phyloP scores from a whole-genome alignment of 2,113 vertebrate species.

The Lamprologus tigripictilis region DNA sequence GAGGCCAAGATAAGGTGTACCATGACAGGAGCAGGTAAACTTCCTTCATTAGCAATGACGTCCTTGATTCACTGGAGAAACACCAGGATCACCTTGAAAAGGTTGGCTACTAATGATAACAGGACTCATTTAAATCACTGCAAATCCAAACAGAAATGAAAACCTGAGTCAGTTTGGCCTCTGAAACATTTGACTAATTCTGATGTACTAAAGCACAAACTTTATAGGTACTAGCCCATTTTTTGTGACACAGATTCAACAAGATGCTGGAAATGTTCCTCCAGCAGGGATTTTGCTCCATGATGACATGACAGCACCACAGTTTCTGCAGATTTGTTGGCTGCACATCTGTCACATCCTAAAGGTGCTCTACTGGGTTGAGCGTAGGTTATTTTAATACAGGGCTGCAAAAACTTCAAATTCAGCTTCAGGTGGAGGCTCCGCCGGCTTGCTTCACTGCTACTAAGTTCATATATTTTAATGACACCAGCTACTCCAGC shows the following conservation, averaged over 20 bases:
- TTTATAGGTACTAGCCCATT: not conserved
- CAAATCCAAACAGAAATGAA: not conserved
- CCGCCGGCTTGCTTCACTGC: rapidly evolving
- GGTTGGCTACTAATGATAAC: not conserved
- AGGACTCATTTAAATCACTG: not conserved
- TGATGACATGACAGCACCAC: not conserved
- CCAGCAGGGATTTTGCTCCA: not conserved
- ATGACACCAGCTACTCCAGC: not conserved
- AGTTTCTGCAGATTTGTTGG: not conserved
- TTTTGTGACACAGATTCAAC: not conserved
- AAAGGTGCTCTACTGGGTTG: not conserved
- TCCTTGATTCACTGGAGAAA: not conserved
- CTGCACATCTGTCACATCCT: not conserved
- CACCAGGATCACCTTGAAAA: constrained; percentile 28
- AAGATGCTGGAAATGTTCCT: not conserved
- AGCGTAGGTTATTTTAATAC: not conserved
- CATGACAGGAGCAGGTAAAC: not conserved
- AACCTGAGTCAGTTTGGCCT: not conserved
- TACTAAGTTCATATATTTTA: not conserved
- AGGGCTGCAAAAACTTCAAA: not conserved
- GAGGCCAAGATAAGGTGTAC: constrained; percentile 22
- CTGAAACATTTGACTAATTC: not conserved
- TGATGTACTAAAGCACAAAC: not conserved
- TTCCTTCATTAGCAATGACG: not conserved
- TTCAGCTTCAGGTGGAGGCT: not conserved